These are phyloP conservation scores for Miniopterus natalensis DNA, from an alignment of 2,113 vertebrate genomes.

Conservation along the genomic window DNA sequence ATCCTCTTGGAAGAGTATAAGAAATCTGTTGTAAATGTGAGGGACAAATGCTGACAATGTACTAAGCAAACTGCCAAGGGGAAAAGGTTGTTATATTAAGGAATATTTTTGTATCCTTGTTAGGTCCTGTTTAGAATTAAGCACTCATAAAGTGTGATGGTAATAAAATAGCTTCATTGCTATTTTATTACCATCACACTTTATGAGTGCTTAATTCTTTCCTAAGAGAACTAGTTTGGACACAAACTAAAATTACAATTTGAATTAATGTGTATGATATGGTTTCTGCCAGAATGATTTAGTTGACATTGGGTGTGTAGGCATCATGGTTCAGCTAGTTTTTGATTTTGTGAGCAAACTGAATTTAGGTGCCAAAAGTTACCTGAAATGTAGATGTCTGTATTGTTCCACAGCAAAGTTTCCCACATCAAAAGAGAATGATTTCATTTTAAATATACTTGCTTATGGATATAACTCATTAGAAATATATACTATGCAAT, in stretches of 20 bases:
- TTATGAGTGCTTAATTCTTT: conserved; percentile 46
- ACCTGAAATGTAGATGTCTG: conserved; percentile 3
- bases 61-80: conserved; percentile 4
- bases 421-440: conserved; percentile 35
- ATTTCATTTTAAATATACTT: conserved; percentile 45
- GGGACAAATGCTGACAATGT: neutral
- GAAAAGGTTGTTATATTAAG: neutral
- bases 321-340: conserved; percentile 43
- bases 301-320: neutral
- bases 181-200: conserved; percentile 32
- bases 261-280: neutral
- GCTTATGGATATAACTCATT: conserved; percentile 13
- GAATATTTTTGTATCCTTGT: conserved; percentile 33
- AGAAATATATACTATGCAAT: neutral
- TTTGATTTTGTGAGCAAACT: conserved; percentile 62
- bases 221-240: conserved; percentile 49
- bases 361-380: conserved; percentile 47
- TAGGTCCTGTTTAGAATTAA: conserved; percentile 40
- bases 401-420: conserved; percentile 37
- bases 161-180: too few relatives aligned
- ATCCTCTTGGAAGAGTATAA: conserved; percentile 27
- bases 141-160: too few relatives aligned
- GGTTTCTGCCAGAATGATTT: conserved; percentile 42
- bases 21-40: conserved; percentile 35
- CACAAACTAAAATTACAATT: conserved; percentile 63